Conservation (phyloP, 2,888 invertebrate species). For the Pammene fasciana region DNA sequence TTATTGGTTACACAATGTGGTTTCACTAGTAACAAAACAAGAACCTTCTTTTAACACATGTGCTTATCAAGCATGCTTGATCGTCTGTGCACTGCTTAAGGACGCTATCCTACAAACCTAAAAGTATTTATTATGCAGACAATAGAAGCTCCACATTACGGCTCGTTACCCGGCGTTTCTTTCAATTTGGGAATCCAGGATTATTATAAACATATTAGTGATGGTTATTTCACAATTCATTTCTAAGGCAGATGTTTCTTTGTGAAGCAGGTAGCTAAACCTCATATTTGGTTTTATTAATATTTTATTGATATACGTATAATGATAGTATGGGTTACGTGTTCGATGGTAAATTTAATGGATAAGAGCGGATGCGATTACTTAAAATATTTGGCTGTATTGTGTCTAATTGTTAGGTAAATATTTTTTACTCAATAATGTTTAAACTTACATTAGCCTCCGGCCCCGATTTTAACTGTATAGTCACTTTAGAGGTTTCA, state of each 20-base stretch:
- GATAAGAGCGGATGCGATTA: constrained; percentile 7
- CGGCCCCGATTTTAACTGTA: too few relatives aligned
- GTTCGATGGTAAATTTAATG: constrained; percentile 17
- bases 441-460: neutral
- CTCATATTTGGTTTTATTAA: constrained; percentile 53
- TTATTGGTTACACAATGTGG: too few relatives aligned
- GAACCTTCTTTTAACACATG: too few relatives aligned
- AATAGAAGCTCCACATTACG: constrained; percentile 32
- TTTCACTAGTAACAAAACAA: too few relatives aligned
- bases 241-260: constrained; percentile 57
- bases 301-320: constrained; percentile 47
- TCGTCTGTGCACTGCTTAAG: neutral
- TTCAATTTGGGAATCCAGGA: constrained; percentile 41
- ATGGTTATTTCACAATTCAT: constrained; percentile 58
- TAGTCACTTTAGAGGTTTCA: too few relatives aligned
- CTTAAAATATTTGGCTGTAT: neutral
- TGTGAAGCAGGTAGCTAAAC: constrained; percentile 55
- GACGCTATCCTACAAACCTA: neutral
- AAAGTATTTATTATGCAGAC: constrained; percentile 30
- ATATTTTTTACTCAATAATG: neutral
- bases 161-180: constrained; percentile 36
- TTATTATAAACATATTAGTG: constrained; percentile 70
- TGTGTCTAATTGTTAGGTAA: neutral
- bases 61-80: too few relatives aligned
- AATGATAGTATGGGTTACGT: constrained; percentile 34